Percentiles rank a stretch among this genome's conserved stretches.
These are phyloP conservation scores for Thecocarcelia acutangulata DNA, from an alignment of 2,888 invertebrate genomes.

Conservation along the genomic window DNA sequence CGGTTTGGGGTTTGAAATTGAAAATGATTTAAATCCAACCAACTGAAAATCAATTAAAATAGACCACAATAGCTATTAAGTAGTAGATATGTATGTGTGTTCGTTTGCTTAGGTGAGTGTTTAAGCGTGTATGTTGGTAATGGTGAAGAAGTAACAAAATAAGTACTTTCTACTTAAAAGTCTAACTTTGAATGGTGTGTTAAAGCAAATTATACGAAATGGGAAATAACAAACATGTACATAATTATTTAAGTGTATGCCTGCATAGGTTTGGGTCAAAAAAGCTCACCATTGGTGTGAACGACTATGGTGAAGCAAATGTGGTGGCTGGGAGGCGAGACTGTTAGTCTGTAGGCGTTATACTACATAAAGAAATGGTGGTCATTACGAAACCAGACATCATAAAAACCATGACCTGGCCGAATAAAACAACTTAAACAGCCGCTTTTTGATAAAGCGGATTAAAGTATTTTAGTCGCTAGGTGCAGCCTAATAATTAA, in stretches of 20 bases:
- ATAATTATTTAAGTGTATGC: conserved; percentile 27
- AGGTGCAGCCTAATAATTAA: too few species aligned
- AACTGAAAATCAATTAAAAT: conserved; percentile 67
- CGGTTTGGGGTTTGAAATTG: conserved; percentile 48
- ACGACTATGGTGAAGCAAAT: conserved; percentile 1
- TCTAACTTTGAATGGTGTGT: conserved; percentile 28
- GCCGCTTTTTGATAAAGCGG: too few species aligned
- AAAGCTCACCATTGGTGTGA: not conserved
- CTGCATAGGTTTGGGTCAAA: too few species aligned
- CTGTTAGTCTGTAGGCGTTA: not conserved
- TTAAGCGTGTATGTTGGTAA: not conserved
- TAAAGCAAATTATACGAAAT: conserved; percentile 27
- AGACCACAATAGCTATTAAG: conserved; percentile 68
- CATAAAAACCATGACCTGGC: too few species aligned
- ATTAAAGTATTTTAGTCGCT: too few species aligned
- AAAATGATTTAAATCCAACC: conserved; percentile 66
- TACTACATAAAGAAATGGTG: not conserved
- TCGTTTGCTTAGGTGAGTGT: not conserved
- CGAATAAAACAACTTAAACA: too few species aligned
- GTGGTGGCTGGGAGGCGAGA: not conserved
- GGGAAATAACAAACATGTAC: conserved; percentile 40
- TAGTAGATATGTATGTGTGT: conserved; percentile 13
- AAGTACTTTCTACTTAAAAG: conserved; percentile 43
- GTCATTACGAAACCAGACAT: not conserved
- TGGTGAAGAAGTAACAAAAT: conserved; percentile 11